Conservation (phyloP, 2,113 vertebrate species). For the Tychaedon coryphoeus region DNA sequence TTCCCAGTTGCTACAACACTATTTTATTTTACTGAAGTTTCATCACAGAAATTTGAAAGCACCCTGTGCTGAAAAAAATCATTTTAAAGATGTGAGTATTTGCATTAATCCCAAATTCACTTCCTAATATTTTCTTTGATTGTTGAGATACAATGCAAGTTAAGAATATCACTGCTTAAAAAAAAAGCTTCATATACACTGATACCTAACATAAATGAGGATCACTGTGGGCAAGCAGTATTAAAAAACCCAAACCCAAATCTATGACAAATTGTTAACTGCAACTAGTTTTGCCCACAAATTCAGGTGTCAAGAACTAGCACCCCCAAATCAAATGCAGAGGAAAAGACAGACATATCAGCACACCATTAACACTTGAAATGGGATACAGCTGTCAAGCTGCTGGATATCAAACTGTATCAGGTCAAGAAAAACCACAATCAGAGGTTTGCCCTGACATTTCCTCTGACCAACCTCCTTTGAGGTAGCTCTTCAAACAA, state of each 20-base stretch:
- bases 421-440: constrained; percentile 11
- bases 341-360: background rate
- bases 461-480: background rate
- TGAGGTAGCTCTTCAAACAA: constrained; percentile 59
- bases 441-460: constrained; percentile 8
- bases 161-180: background rate
- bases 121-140: background rate
- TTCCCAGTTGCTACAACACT: background rate
- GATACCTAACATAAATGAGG: background rate
- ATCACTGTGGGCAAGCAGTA: background rate
- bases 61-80: background rate
- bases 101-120: background rate
- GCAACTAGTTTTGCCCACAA: background rate
- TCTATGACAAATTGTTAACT: background rate
- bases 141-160: background rate
- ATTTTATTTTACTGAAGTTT: background rate
- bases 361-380: background rate
- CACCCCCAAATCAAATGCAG: background rate
- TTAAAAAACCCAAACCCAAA: background rate
- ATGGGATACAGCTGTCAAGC: background rate
- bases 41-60: background rate
- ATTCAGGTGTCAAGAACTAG: background rate
- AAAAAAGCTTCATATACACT: background rate
- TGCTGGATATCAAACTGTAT: background rate
- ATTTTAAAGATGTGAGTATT: background rate